Evolutionary conservation across 2,888 invertebrate genomes (phyloP).

Genomic region (Vesta saturnalis): DNA sequence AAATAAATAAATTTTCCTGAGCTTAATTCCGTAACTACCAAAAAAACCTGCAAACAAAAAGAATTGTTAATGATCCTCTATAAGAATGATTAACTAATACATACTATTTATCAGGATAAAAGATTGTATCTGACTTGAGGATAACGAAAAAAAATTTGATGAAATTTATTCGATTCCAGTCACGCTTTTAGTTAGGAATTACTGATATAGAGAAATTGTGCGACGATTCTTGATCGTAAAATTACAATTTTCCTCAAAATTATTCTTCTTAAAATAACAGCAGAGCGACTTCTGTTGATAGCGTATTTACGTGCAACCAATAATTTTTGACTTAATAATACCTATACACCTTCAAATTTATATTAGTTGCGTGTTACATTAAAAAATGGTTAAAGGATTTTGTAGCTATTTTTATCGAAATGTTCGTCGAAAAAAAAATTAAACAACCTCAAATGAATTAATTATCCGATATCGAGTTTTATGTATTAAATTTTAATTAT

Average conservation of each 20-base stretch:
- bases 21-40: neutral
- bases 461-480: slow-evolving; percentile 18
- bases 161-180: slow-evolving; percentile 12
- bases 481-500: slow-evolving; percentile 14
- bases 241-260: slow-evolving; percentile 14
- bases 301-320: slow-evolving; percentile 18
- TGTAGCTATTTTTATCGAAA: neutral
- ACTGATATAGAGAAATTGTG: slow-evolving; percentile 12
- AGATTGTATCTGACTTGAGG: neutral
- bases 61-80: neutral
- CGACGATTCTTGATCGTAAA: slow-evolving; percentile 15
- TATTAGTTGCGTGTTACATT: slow-evolving; percentile 2
- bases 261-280: slow-evolving; percentile 12
- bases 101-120: neutral
- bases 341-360: slow-evolving; percentile 14
- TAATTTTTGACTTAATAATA: slow-evolving; percentile 14
- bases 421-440: neutral
- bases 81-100: neutral
- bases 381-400: slow-evolving; percentile 1
- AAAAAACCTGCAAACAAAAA: neutral
- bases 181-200: slow-evolving; percentile 8
- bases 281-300: slow-evolving; percentile 3
- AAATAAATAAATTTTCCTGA: neutral
- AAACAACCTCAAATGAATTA: slow-evolving; percentile 16
- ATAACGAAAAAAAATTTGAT: slow-evolving; percentile 1